Base-by-base conservation (phyloP, 2,113 vertebrate genomes). In the Psettodes erumei region DNA sequence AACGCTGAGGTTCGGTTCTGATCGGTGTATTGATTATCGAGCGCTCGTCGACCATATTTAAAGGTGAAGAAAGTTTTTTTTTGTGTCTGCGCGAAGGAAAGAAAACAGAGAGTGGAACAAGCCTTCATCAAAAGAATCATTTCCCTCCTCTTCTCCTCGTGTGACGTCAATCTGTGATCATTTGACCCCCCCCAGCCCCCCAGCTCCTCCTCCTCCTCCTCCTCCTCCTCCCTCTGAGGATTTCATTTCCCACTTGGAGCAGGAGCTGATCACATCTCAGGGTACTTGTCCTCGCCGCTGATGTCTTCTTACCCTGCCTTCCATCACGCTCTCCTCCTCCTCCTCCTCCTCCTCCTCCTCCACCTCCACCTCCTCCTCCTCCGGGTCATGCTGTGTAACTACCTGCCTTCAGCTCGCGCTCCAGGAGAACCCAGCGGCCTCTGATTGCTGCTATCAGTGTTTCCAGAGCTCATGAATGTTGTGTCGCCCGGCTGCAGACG, bases 201-300 rank as follows among this genome's bases (percentile, higher is more conserved):
- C n/a, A n/a, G n/a, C n/a, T n/a, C n/a, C n/a, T n/a, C 16, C 21
- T 19, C 16, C 45, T 28, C 28, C 53, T 48, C 48, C 13, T 2
- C 21, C 50, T 35, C 59, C 51, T 71, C 27, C 16, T 35, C 25
- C 51, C 19, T 48, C 71, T 35, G 67, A 61, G 19, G 48, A 47
- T 50, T 78, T 73, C 51, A 67, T 73, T 35, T 37, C 35, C 54
- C 77, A 35, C 67, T 59, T 42, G 40, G 48, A 64, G 59, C 19
- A 37, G 42, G 6, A 70, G 50, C 27, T 35, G 58, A 81, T 81
- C 54, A 60, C 79, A 55, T 56, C 60, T 51, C 66, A 81, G 50
- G 59, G 51, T 16, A 2, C 64, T 58, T 42, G 27, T 45, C 60
- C 32, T 47, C 55, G 11, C 30, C n/a, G 1, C 43, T 23, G 60